Percentiles rank a stretch among this genome's conserved stretches.
phyloP scores from a whole-genome alignment of 1,140 invertebrate species.

The Trichonephila clavipes region DNA sequence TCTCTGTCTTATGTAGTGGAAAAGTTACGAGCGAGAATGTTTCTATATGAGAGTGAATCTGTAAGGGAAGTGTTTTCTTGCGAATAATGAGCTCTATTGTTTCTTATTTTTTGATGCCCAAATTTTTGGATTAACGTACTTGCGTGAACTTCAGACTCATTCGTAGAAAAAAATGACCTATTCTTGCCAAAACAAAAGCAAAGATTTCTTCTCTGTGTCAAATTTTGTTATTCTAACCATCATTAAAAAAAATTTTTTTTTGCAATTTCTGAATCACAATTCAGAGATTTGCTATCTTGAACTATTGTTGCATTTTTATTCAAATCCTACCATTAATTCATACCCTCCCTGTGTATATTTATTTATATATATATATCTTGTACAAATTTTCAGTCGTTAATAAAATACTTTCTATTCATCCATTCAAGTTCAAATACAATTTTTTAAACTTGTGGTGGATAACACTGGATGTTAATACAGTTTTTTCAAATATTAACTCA shows the following conservation, averaged over 20 bases:
- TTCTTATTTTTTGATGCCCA: background rate
- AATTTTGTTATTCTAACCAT: background rate
- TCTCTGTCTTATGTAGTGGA: background rate
- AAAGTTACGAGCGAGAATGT: background rate
- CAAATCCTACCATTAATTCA: too few species aligned
- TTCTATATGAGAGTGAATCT: background rate
- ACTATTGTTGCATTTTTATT: background rate
- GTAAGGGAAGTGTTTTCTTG: background rate
- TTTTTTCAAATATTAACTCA: too few species aligned
- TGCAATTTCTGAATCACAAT: background rate
- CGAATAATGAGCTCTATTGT: background rate
- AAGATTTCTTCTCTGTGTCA: background rate
- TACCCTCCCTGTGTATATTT: too few species aligned
- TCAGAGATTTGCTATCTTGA: background rate
- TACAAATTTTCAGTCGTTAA: too few species aligned
- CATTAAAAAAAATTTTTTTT: background rate
- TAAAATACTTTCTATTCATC: too few species aligned
- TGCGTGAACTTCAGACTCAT: background rate
- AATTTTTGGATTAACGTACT: background rate
- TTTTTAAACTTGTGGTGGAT: too few species aligned
- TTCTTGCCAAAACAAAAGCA: background rate
- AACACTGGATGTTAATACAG: too few species aligned
- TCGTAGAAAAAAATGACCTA: background rate
- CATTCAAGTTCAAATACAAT: too few species aligned
- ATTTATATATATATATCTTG: too few species aligned